phyloP scores from a whole-genome alignment of 2,888 invertebrate species.

The Phengaris arion region DNA sequence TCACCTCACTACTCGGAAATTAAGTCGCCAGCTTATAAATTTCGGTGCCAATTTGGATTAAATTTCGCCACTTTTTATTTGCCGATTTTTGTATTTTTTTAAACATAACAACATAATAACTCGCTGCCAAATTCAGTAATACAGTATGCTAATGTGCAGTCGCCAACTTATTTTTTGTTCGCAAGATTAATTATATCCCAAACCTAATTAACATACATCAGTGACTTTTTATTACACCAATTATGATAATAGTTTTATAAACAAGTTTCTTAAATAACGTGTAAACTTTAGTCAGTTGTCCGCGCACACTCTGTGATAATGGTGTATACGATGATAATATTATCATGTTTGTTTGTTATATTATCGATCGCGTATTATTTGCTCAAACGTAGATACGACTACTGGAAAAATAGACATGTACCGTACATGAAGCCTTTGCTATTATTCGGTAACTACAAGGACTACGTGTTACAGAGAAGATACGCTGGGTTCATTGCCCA shows the following conservation, averaged over 20 bases:
- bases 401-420: slow-evolving; percentile 55
- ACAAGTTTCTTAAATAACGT: not conserved
- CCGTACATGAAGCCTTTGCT: slow-evolving; percentile 46
- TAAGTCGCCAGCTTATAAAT: too few species aligned
- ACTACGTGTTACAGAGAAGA: slow-evolving; percentile 49
- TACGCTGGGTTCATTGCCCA: slow-evolving; percentile 43
- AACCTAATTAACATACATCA: too few species aligned
- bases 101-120: too few species aligned
- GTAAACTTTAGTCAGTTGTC: not conserved
- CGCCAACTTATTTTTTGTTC: too few species aligned
- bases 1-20: too few species aligned
- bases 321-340: not conserved
- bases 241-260: not conserved
- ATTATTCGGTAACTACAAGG: slow-evolving; percentile 56
- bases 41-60: too few species aligned
- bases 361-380: slow-evolving; percentile 37
- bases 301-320: not conserved
- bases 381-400: slow-evolving; percentile 46
- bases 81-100: too few species aligned
- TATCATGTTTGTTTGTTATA: not conserved
- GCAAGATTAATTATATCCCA: too few species aligned
- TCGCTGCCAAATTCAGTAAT: too few species aligned
- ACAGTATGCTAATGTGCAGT: too few species aligned
- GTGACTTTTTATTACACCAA: too few species aligned
- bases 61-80: too few species aligned